Base-by-base conservation (phyloP, 1,140 invertebrate genomes). In the Scaptomyza montana region DNA sequence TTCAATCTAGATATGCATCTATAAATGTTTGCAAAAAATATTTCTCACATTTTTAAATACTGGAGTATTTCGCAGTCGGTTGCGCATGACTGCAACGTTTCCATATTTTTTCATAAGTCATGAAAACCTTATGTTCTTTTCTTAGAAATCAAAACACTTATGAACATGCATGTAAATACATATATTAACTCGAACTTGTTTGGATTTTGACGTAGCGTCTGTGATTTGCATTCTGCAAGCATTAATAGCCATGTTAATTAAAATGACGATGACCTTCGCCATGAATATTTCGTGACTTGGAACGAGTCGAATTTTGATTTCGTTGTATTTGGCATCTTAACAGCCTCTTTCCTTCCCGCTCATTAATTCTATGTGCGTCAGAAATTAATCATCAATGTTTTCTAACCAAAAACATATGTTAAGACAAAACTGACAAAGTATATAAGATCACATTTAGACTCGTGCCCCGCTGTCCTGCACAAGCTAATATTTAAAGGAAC, bases 191-290 rank as follows among this genome's bases (percentile, higher is more conserved):
- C 8, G 8, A 9, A 64, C 62, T 74, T 80, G 67, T 63, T 50
- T 74, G 63, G 30, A 67, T 63, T 50, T 74, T 66, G 21, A 81
- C 77, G 70, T 69, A 74, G 39, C 56, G 49, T 65, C 64, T 50
- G n/a, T 16, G 69, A 60, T 60, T 59, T 74, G 65, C 13, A 55
- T 55, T 64, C 64, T 62, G 71, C 56, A 46, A 80, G 64, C 74
- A 81, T 64, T 77, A 50, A 53, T 61, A 54, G 43, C 39, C 64
- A 39, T 30, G 56, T 68, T 70, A 59, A 74, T 68, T 46, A 69
- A 56, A 63, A 70, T 71, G 43, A 21, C 43, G 49, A 36, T 57
- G 79, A 81, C 79, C 79, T 81, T 81, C 78, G 62, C 78, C 46
- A 36, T 77, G 63, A 81, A 54, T 43, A n/a, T 62, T 63, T 63